Percentiles rank a stretch among this genome's conserved stretches.
phyloP scores from a whole-genome alignment of 2,797 vertebrate species.

The Dendrocincla tyrannina region DNA sequence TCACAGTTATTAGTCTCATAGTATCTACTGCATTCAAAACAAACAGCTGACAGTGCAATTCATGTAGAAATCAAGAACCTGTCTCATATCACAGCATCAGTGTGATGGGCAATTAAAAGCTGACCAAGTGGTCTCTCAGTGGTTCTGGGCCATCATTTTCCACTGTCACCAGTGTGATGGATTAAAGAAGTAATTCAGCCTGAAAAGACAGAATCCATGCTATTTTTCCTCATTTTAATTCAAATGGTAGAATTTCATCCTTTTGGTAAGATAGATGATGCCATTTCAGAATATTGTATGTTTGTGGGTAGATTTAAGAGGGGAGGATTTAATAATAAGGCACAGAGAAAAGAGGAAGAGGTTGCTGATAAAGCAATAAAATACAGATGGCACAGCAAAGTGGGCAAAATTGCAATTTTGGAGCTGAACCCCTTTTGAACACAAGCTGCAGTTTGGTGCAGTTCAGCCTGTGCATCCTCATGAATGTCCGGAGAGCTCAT shows the following conservation, averaged over 20 bases:
- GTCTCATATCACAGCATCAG: background rate
- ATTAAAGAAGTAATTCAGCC: slow-evolving; percentile 4
- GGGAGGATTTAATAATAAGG: background rate
- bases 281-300: background rate
- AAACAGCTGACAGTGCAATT: background rate
- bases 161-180: background rate
- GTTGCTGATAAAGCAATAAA: background rate
- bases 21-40: background rate
- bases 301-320: background rate
- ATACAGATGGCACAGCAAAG: background rate
- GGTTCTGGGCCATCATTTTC: background rate
- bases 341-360: background rate
- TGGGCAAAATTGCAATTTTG: background rate
- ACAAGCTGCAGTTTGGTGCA: background rate
- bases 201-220: background rate
- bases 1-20: background rate
- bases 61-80: slow-evolving; percentile 3
- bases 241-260: background rate
- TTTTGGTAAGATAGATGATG: background rate
- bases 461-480: background rate
- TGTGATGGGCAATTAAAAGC: slow-evolving; percentile 16
- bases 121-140: background rate
- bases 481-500: background rate
- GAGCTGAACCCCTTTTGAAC: background rate
- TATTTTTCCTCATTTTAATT: background rate